Percentiles rank a stretch among this genome's conserved stretches.
Evolutionary conservation across 2,888 invertebrate species (phyloP).

Genomic region (Beris morrisii): DNA sequence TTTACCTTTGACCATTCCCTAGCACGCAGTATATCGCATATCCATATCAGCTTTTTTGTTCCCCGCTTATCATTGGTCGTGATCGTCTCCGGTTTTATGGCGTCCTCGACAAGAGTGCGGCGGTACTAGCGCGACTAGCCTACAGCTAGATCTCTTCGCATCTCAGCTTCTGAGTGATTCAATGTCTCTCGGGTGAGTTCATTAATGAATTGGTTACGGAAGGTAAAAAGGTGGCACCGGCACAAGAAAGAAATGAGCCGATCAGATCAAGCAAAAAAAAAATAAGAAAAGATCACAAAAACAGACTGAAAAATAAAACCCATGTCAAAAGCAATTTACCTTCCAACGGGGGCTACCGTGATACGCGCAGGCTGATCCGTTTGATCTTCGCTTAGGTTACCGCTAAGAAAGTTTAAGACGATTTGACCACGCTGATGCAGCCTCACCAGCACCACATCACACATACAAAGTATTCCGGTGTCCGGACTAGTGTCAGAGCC

Average conservation of each 20-base stretch:
- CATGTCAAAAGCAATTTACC: conserved; percentile 39
- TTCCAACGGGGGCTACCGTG: conserved; percentile 35
- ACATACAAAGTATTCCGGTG: no score
- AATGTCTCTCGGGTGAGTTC: conserved; percentile 11
- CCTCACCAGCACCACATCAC: background rate
- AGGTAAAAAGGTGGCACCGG: conserved; percentile 6
- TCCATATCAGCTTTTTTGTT: no score
- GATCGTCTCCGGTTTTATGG: no score
- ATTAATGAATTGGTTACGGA: conserved; percentile 33
- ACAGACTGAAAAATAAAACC: conserved; percentile 35
- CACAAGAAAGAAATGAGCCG: conserved; percentile 25
- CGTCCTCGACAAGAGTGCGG: no score
- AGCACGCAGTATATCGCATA: no score
- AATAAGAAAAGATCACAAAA: conserved; percentile 22
- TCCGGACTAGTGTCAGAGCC: no score
- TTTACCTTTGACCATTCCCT: no score
- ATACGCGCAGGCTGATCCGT: conserved; percentile 36
- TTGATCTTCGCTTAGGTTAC: conserved; percentile 31
- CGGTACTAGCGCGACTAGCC: no score
- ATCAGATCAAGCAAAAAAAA: conserved; percentile 11
- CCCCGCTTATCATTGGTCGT: no score
- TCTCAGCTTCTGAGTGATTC: no score
- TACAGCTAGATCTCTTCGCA: no score
- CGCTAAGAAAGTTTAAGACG: conserved; percentile 7
- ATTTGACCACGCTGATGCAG: conserved; percentile 3